phyloP scores from a whole-genome alignment of 2,888 invertebrate genomes.

The Tachina fera region DNA sequence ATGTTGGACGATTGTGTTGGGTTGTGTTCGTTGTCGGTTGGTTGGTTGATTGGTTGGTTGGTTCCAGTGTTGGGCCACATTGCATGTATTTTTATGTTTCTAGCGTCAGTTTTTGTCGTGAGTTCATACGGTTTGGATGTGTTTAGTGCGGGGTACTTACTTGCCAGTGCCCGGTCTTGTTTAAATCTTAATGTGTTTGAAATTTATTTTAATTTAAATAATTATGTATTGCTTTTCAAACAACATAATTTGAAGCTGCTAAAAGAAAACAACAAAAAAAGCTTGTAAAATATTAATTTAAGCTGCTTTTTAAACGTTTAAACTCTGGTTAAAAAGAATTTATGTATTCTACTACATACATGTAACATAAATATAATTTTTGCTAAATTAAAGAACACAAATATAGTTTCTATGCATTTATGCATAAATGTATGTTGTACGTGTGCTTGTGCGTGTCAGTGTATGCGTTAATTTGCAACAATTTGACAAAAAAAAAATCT shows the following conservation, averaged over 20 bases:
- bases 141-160: slow-evolving; percentile 21
- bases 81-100: slow-evolving; percentile 46
- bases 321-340: neutral
- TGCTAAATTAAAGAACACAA: slow-evolving; percentile 11
- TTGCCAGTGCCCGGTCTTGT: slow-evolving; percentile 7
- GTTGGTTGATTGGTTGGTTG: slow-evolving; percentile 32
- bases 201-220: slow-evolving; percentile 29
- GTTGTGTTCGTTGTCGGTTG: slow-evolving; percentile 41
- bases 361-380: neutral
- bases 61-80: slow-evolving; percentile 39
- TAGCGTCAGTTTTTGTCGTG: slow-evolving; percentile 67
- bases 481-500: slow-evolving; percentile 36
- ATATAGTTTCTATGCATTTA: neutral
- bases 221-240: slow-evolving; percentile 25
- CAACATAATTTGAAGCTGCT: neutral
- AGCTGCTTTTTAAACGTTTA: slow-evolving; percentile 1
- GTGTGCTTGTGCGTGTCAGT: neutral
- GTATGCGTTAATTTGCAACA: slow-evolving; percentile 9
- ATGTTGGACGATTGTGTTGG: slow-evolving; percentile 19
- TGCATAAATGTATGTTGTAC: neutral
- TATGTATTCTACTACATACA: neutral
- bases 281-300: neutral
- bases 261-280: neutral
- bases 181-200: slow-evolving; percentile 28
- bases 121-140: slow-evolving; percentile 66